A percentile compares a stretch with the other conserved stretches of the same genome.
These are phyloP conservation scores for Zosterops japonicus DNA, from an alignment of 2,113 vertebrate species.

Conservation along the genomic window DNA sequence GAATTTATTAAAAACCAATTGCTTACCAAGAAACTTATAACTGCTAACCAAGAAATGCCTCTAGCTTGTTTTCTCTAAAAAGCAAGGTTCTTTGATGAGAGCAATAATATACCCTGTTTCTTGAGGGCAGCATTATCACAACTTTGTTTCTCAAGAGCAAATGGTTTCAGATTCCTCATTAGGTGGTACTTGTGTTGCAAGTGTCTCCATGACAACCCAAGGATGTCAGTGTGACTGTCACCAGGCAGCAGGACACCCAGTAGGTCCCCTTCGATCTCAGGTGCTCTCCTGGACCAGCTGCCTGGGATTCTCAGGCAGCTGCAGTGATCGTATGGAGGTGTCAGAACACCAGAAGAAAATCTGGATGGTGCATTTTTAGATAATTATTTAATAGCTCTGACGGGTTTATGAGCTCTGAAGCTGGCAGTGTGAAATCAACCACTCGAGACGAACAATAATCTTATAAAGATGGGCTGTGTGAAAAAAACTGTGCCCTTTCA, in stretches of 20 bases:
- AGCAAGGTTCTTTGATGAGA: neutral
- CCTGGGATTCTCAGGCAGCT: neutral
- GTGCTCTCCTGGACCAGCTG: neutral
- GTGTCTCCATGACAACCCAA: constrained; percentile 15
- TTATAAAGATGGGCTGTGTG: neutral
- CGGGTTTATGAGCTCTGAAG: neutral
- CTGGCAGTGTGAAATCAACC: neutral
- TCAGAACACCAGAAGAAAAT: neutral
- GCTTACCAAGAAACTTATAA: neutral
- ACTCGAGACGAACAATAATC: neutral
- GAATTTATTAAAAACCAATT: neutral
- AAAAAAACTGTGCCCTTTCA: neutral
- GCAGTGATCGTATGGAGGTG: rapidly evolving
- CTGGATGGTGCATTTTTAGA: neutral
- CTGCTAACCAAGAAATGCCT: neutral
- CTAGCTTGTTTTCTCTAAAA: neutral
- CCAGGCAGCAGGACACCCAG: neutral
- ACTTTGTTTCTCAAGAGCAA: neutral
- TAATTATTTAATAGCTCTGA: neutral
- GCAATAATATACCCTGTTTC: neutral
- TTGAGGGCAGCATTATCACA: neutral
- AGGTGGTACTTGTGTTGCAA: neutral
- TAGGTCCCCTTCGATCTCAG: neutral
- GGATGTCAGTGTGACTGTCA: neutral
- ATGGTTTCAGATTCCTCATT: neutral